phyloP scores from a whole-genome alignment of 2,888 invertebrate genomes.

The Drosophila pseudotakahashii region DNA sequence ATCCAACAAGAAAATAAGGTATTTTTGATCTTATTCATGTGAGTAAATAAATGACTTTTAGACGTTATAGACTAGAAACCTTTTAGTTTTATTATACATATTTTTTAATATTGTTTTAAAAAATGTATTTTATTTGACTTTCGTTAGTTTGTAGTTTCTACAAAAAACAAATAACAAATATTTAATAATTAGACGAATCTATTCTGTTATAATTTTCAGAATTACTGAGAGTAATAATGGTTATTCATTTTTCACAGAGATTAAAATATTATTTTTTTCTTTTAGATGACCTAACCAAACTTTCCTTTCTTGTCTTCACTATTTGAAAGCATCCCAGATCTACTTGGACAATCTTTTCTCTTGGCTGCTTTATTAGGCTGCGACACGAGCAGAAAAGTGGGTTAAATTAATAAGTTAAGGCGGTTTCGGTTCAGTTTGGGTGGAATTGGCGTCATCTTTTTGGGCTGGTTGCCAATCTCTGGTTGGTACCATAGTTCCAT shows the following conservation, averaged over 20 bases:
- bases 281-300: constrained; percentile 11
- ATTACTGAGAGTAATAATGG: too few relatives aligned
- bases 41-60: too few relatives aligned
- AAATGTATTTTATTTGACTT: too few relatives aligned
- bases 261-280: background rate
- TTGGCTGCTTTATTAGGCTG: constrained; percentile 45
- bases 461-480: constrained; percentile 24
- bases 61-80: too few relatives aligned
- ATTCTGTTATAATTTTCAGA: too few relatives aligned
- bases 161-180: too few relatives aligned
- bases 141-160: too few relatives aligned
- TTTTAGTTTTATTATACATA: background rate
- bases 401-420: constrained; percentile 63
- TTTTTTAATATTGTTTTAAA: too few relatives aligned
- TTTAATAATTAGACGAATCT: too few relatives aligned
- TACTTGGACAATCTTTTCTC: constrained; percentile 33
- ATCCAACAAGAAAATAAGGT: too few relatives aligned
- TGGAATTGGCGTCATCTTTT: constrained; percentile 28
- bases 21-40: too few relatives aligned
- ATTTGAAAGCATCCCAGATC: constrained; percentile 29
- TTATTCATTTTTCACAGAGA: too few relatives aligned
- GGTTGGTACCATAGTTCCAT: constrained; percentile 6
- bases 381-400: constrained; percentile 58
- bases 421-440: constrained; percentile 24
- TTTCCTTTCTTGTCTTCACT: constrained; percentile 16